Base-by-base conservation (phyloP, 2,113 vertebrate species). In the Dipodomys stephensi region DNA sequence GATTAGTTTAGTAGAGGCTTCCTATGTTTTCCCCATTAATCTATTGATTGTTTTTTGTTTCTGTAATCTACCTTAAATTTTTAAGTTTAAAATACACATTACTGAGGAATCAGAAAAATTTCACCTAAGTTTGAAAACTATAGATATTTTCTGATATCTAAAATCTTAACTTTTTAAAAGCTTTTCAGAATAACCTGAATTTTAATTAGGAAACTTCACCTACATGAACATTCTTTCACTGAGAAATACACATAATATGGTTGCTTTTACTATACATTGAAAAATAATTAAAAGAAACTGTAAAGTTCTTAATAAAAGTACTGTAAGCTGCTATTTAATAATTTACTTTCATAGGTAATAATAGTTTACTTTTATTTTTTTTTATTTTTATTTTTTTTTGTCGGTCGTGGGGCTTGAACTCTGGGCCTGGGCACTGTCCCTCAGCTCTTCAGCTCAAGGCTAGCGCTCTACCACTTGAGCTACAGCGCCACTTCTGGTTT, bases 231-330 rank as follows among this genome's bases (percentile, higher is more conserved):
- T 87, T 1, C 91, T 91, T 94, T 81, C 22, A 92, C 62, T 92
- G 92, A 71, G 8, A 85, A 35, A 44, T 88, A 1, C 20, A 83
- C 3, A 53, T 18, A 68, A 60, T 67, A 79, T 46, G 23, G 27
- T 18, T 84, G 91, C 73, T 73, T 94, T 81, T 96, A 78, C 64
- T 91, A 27, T 62, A 91, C 90, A 2, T 62, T 72, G 35, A 88
- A 90, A 94, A 82, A 83, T 79, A 92, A 82, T 80, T 85, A 76
- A 78, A 84, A 77, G 15, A 46, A 81, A 79, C 30, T n/a, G 15
- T 39, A 95, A 49, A 86, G 83, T 86, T 81, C 12, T 89, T 80
- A 90, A 91, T 95, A 71, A 79, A 87, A 82, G 65, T 82, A 44
- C 15, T 85, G 2, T 46, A 72, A 95, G 19, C 28, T 83, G 20